Evolutionary conservation across 2,888 invertebrate genomes (phyloP).

Genomic region (Exocentrus adspersus): DNA sequence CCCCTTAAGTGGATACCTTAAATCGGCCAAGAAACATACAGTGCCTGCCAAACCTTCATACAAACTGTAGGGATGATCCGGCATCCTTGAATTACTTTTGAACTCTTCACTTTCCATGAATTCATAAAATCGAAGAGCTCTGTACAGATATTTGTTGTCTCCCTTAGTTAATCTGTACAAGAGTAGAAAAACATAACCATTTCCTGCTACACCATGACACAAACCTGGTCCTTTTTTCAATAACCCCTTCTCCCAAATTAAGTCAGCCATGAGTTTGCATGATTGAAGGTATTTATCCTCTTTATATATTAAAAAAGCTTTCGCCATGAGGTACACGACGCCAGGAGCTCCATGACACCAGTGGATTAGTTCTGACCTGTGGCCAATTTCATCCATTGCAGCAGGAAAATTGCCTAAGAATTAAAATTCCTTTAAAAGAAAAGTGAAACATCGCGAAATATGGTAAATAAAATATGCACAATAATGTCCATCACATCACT

Average conservation of each 20-base stretch:
- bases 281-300: slow-evolving; percentile 78
- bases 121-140: slow-evolving; percentile 80
- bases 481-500: too few species aligned
- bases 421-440: neutral
- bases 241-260: slow-evolving; percentile 86
- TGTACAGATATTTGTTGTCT: slow-evolving; percentile 75
- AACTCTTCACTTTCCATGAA: slow-evolving; percentile 77
- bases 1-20: slow-evolving; percentile 77
- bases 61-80: slow-evolving; percentile 85
- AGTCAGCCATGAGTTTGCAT: slow-evolving; percentile 75
- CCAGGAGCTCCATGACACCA: slow-evolving; percentile 95
- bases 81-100: slow-evolving; percentile 73
- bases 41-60: slow-evolving; percentile 91
- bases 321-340: slow-evolving; percentile 79
- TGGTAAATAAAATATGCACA: too few species aligned
- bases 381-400: slow-evolving; percentile 75
- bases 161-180: slow-evolving; percentile 77
- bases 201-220: slow-evolving; percentile 89
- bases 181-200: slow-evolving; percentile 82
- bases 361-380: slow-evolving; percentile 78
- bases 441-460: neutral
- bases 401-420: slow-evolving; percentile 60
- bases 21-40: slow-evolving; percentile 82
- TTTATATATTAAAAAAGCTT: slow-evolving; percentile 79
- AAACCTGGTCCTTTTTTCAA: slow-evolving; percentile 89